A percentile compares a stretch with the other conserved stretches of the same genome.
Conservation (phyloP, 1,140 invertebrate genomes). For the Drosophila setifemur region DNA sequence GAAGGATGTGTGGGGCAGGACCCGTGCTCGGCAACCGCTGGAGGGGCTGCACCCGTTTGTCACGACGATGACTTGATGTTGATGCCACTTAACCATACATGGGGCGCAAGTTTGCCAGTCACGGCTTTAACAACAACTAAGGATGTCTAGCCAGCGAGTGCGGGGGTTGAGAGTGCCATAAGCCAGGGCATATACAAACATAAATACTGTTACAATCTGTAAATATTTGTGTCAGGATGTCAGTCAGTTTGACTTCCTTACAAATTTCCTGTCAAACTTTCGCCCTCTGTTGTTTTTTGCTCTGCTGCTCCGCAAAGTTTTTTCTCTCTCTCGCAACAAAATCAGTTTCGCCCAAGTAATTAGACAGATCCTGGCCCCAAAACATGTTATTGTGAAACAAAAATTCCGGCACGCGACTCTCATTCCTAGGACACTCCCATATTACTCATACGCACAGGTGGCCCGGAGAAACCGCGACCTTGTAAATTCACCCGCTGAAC, state of each 20-base stretch:
- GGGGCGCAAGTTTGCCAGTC: constrained; percentile 20
- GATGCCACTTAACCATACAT: constrained; percentile 31
- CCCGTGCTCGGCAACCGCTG: neutral
- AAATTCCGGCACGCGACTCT: neutral
- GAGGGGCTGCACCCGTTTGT: constrained; percentile 27
- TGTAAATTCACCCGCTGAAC: constrained; percentile 36
- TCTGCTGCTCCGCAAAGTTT: constrained; percentile 7
- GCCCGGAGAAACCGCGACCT: constrained; percentile 17
- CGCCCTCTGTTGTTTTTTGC: neutral
- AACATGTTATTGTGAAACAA: constrained; percentile 6
- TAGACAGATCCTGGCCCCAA: constrained; percentile 5
- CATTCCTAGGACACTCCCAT: neutral
- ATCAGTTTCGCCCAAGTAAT: constrained; percentile 15
- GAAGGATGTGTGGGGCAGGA: neutral
- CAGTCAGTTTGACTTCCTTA: constrained; percentile 36
- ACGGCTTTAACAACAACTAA: neutral
- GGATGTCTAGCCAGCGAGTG: neutral
- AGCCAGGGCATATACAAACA: neutral
- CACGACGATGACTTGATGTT: constrained; percentile 33
- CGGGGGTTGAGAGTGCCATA: neutral
- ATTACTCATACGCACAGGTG: constrained; percentile 57
- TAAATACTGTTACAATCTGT: constrained; percentile 31
- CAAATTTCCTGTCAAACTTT: constrained; percentile 38
- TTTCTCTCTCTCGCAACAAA: neutral
- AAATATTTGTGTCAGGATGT: constrained; percentile 50